Evolutionary conservation across 2,113 vertebrate species (phyloP).

Genomic region (Athene cunicularia): DNA sequence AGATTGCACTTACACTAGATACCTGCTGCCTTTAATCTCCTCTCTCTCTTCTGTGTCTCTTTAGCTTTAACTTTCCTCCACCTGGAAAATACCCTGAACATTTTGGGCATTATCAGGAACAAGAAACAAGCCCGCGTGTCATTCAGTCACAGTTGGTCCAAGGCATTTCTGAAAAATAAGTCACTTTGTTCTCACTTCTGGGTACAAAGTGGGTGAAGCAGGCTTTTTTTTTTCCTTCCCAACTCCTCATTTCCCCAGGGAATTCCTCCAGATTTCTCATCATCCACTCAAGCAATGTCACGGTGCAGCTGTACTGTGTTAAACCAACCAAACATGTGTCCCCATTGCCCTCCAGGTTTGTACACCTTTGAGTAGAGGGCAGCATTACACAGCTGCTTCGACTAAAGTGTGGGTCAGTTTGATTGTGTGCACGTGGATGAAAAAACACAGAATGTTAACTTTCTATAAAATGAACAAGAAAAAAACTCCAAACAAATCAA

Average conservation of each 20-base stretch:
- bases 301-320: background rate
- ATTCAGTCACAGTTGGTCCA: background rate
- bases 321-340: background rate
- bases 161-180: background rate
- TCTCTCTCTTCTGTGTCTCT: background rate
- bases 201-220: background rate
- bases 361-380: background rate
- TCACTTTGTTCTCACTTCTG: background rate
- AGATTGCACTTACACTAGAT: background rate
- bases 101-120: background rate
- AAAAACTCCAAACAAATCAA: background rate
- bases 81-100: background rate
- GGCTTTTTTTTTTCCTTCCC: fast-evolving
- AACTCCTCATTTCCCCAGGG: background rate
- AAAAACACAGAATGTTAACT: background rate
- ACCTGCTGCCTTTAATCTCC: background rate
- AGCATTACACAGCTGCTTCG: background rate
- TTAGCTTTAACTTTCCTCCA: background rate
- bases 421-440: background rate
- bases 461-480: background rate
- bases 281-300: background rate
- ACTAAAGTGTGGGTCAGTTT: background rate
- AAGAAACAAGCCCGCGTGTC: background rate
- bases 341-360: background rate
- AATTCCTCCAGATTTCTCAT: background rate